phyloP scores from a whole-genome alignment of 2,888 invertebrate species.

The Agrotis exclamationis region DNA sequence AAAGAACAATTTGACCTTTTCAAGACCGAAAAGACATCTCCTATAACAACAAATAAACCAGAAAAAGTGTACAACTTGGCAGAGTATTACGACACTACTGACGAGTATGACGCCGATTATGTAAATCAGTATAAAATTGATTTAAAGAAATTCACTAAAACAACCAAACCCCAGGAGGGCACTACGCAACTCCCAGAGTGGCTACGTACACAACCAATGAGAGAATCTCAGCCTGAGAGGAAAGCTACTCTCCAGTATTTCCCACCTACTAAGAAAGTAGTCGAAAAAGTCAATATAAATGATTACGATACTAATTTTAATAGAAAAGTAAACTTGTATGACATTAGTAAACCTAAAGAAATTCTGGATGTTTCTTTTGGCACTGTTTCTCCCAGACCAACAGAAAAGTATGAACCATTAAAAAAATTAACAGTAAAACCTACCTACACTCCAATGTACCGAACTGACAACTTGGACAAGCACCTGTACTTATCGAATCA shows the following conservation, averaged over 20 bases:
- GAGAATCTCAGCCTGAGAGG: conserved; percentile 72
- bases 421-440: conserved; percentile 38
- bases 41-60: conserved; percentile 69
- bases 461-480: conserved; percentile 60
- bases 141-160: conserved; percentile 77
- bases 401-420: conserved; percentile 29
- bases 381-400: conserved; percentile 48
- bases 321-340: conserved; percentile 73
- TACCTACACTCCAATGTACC: conserved; percentile 41
- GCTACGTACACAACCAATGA: conserved; percentile 60
- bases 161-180: conserved; percentile 44
- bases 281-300: conserved; percentile 66
- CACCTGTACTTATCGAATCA: conserved; percentile 70
- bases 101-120: conserved; percentile 83
- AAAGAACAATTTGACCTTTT: conserved; percentile 48
- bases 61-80: conserved; percentile 73
- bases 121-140: conserved; percentile 80
- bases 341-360: conserved; percentile 65
- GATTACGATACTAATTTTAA: conserved; percentile 75
- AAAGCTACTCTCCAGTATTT: conserved; percentile 85
- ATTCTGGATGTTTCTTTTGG: conserved; percentile 50
- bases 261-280: conserved; percentile 77
- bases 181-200: conserved; percentile 59
- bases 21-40: conserved; percentile 49
- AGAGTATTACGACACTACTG: conserved; percentile 82